Percentiles rank a stretch among this genome's conserved stretches.
Conservation (phyloP, 1,140 invertebrate genomes). For the Nephila pilipes region DNA sequence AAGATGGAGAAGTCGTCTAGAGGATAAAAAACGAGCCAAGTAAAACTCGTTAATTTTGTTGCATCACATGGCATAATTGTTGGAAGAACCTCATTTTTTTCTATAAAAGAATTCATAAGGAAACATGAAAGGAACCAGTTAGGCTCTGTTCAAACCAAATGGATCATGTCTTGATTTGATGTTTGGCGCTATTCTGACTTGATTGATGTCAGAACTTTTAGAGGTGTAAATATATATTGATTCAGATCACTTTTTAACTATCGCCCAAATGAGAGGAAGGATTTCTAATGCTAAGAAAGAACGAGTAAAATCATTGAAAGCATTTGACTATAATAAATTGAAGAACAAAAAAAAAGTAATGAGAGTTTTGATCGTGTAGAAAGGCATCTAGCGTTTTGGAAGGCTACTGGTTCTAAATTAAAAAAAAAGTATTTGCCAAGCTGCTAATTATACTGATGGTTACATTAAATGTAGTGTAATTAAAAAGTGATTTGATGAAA, state of each 20-base stretch:
- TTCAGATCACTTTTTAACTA: background rate
- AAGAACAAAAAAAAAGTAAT: background rate
- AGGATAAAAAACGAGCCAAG: too few species aligned
- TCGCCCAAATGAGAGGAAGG: background rate
- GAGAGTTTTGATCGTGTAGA: background rate
- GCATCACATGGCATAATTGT: constrained; percentile 20
- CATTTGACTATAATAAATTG: too few species aligned
- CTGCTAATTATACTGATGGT: background rate
- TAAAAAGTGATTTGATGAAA: background rate
- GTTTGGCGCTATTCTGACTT: background rate
- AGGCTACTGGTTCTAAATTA: background rate
- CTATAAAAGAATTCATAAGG: constrained; percentile 45
- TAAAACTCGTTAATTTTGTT: constrained; percentile 31
- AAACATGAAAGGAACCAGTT: background rate
- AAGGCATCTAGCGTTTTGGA: background rate
- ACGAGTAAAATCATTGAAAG: too few species aligned
- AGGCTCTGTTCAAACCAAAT: constrained; percentile 33
- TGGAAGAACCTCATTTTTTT: constrained; percentile 22
- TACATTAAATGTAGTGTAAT: background rate
- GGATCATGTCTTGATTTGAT: constrained; percentile 31
- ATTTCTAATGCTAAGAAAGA: too few species aligned
- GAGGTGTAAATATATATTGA: background rate
- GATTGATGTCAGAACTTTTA: constrained; percentile 30
- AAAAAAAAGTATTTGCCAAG: background rate
- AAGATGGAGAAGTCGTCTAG: too few species aligned